These are phyloP conservation scores for Furcula furcula DNA, from an alignment of 2,888 invertebrate genomes.

Conservation along the genomic window DNA sequence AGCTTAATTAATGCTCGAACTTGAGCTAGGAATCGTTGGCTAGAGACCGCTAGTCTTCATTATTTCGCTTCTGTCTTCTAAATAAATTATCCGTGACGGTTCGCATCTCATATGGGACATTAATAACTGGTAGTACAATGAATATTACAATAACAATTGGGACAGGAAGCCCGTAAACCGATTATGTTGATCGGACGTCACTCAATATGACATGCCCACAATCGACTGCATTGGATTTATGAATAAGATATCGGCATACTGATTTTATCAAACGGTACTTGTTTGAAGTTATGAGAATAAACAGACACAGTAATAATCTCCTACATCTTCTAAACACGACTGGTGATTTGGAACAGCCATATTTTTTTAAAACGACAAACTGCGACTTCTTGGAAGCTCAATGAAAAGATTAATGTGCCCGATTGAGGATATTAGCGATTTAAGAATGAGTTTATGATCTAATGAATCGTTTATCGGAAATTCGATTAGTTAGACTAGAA, in stretches of 20 bases:
- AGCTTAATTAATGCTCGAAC: conserved; percentile 59
- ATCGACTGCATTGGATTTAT: conserved; percentile 66
- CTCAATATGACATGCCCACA: conserved; percentile 65
- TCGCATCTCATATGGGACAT: conserved; percentile 51
- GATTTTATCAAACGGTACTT: conserved; percentile 59
- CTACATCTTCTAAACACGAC: conserved; percentile 11
- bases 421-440: conserved; percentile 29
- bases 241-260: conserved; percentile 56
- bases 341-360: conserved; percentile 12
- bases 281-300: conserved; percentile 33
- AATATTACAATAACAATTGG: conserved; percentile 70
- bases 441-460: conserved; percentile 14
- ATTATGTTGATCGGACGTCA: conserved; percentile 73
- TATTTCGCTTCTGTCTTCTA: conserved; percentile 39
- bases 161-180: conserved; percentile 74
- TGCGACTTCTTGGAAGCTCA: conserved; percentile 23
- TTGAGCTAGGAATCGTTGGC: conserved; percentile 47
- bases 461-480: too few species aligned
- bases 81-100: conserved; percentile 58
- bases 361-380: conserved; percentile 4
- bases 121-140: conserved; percentile 73
- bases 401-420: conserved; percentile 22
- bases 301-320: conserved; percentile 25
- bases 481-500: too few species aligned
- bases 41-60: conserved; percentile 52